Conservation (phyloP, 2,888 invertebrate species). For the Listrodromus nycthemerus region DNA sequence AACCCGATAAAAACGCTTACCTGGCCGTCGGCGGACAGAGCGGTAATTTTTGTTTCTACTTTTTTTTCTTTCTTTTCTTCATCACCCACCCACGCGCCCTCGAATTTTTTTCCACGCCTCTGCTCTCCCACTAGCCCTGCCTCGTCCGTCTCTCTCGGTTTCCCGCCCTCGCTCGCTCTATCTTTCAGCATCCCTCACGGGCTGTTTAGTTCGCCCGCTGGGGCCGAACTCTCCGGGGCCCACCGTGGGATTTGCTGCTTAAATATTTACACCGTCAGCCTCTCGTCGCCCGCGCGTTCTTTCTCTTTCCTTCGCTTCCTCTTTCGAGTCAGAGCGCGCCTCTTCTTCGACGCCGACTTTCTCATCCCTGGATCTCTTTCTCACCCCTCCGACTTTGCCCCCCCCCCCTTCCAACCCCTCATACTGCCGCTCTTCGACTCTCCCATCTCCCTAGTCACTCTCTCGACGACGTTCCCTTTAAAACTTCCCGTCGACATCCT, state of each 20-base stretch:
- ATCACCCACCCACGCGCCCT: constrained; percentile 46
- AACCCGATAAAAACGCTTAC: constrained; percentile 59
- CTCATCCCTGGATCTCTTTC: constrained; percentile 41
- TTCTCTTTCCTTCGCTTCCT: constrained; percentile 43
- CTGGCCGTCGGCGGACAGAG: constrained; percentile 32
- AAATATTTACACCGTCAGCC: constrained; percentile 78
- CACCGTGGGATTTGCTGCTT: constrained; percentile 73
- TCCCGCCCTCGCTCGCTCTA: constrained; percentile 33
- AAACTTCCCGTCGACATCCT: constrained; percentile 68
- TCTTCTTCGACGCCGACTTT: constrained; percentile 49
- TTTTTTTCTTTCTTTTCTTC: constrained; percentile 18
- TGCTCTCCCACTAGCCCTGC: constrained; percentile 50
- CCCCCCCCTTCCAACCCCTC: constrained; percentile 13
- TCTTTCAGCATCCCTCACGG: constrained; percentile 40
- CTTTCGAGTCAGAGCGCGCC: constrained; percentile 41
- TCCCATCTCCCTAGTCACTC: constrained; percentile 40
- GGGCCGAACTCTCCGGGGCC: constrained; percentile 53
- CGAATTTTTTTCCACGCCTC: constrained; percentile 35
- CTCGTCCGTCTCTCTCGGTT: constrained; percentile 54
- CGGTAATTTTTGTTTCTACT: constrained; percentile 29
- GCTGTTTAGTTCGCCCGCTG: constrained; percentile 60
- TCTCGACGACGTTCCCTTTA: constrained; percentile 63
- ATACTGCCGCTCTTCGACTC: not conserved
- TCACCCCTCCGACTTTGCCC: constrained; percentile 42
- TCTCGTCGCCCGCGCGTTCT: constrained; percentile 50